Conservation (phyloP, 2,113 vertebrate genomes). For the Hystrix cristata region DNA sequence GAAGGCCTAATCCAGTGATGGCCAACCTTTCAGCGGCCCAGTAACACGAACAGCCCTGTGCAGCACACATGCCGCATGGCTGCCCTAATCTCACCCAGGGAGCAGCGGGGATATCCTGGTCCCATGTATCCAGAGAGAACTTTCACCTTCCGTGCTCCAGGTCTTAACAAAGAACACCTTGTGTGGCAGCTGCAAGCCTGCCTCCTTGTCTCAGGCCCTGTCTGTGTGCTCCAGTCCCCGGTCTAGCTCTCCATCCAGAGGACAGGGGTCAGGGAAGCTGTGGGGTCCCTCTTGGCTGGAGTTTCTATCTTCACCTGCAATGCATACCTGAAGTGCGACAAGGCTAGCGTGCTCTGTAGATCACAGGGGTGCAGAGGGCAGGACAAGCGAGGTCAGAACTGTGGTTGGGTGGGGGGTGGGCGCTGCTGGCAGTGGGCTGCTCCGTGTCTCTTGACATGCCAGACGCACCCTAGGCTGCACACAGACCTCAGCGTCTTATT, state of each 20-base stretch:
- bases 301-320: constrained; percentile 7
- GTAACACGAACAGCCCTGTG: not conserved
- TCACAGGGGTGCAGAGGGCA: not conserved
- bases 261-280: not conserved
- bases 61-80: not conserved
- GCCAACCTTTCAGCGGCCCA: not conserved
- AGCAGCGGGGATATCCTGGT: not conserved
- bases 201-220: not conserved
- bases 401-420: not conserved
- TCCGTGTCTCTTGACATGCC: not conserved
- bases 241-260: not conserved
- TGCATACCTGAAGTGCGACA: constrained; percentile 67
- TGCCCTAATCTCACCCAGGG: not conserved
- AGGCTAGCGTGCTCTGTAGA: constrained; percentile 61
- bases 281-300: constrained; percentile 24
- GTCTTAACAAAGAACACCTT: not conserved
- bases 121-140: not conserved
- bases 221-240: not conserved
- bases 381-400: fast-evolving
- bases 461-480: not conserved
- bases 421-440: not conserved
- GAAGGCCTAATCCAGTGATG: not conserved
- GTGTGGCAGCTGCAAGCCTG: not conserved
- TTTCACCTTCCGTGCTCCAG: not conserved
- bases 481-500: constrained; percentile 42